phyloP scores from a whole-genome alignment of 2,888 invertebrate genomes.

The Coecobrya sp. region DNA sequence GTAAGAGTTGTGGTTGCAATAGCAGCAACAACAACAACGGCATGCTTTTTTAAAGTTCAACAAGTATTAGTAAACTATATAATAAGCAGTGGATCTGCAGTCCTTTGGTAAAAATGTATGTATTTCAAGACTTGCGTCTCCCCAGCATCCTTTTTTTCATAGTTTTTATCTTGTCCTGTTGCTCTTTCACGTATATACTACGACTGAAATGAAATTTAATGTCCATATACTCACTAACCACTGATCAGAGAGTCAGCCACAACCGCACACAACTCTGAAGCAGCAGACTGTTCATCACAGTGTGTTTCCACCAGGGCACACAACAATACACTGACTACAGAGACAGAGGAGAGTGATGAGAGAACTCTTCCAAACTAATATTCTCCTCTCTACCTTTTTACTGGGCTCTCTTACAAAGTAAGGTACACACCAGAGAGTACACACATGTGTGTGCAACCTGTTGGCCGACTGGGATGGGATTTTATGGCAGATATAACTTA shows the following conservation, averaged over 20 bases:
- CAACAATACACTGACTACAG: constrained; percentile 21
- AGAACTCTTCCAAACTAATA: constrained; percentile 41
- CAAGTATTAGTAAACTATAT: too few species aligned
- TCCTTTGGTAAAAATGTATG: neutral
- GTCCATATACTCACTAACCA: constrained; percentile 3
- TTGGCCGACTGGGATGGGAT: constrained; percentile 32
- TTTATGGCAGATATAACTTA: neutral
- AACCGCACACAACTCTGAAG: neutral
- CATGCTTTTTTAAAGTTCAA: constrained; percentile 46
- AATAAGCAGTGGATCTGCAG: neutral
- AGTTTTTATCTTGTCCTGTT: constrained; percentile 1
- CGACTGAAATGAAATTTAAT: constrained; percentile 7
- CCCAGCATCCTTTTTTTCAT: neutral
- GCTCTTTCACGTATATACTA: neutral
- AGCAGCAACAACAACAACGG: neutral
- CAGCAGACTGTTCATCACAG: constrained; percentile 21
- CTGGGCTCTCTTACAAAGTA: neutral
- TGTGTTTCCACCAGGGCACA: constrained; percentile 45
- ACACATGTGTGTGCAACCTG: constrained; percentile 49
- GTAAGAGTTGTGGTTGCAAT: neutral
- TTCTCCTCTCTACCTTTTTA: neutral
- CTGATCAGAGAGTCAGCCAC: neutral
- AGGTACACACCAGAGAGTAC: constrained; percentile 2
- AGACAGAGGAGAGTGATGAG: constrained; percentile 27
- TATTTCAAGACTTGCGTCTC: constrained; percentile 38